These are phyloP conservation scores for Yasuhikotakia modesta DNA, from an alignment of 2,797 vertebrate species.

Conservation along the genomic window DNA sequence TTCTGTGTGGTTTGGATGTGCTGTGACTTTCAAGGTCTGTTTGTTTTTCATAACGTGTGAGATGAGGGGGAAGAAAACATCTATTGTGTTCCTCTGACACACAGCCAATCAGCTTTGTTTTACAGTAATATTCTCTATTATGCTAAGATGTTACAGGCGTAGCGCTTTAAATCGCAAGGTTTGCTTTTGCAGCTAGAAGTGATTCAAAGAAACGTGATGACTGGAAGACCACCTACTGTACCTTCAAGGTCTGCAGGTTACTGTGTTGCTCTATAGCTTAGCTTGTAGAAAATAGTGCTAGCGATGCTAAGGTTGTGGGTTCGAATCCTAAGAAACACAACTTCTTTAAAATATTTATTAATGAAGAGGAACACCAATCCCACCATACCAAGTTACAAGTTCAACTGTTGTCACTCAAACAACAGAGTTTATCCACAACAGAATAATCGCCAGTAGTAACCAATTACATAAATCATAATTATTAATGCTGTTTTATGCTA, in stretches of 20 bases:
- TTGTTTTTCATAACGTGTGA: constrained; percentile 49
- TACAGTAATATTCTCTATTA: constrained; percentile 13
- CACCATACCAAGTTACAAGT: not conserved
- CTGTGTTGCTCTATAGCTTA: not conserved
- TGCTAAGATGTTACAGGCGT: constrained; percentile 13
- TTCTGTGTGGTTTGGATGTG: constrained; percentile 39
- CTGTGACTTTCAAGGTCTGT: constrained; percentile 57
- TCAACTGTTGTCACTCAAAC: not conserved
- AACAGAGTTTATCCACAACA: not conserved
- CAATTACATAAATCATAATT: not conserved
- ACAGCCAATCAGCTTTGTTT: constrained; percentile 27
- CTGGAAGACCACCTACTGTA: not conserved
- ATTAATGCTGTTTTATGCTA: not conserved
- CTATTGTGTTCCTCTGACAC: constrained; percentile 38
- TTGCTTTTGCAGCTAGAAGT: constrained; percentile 11
- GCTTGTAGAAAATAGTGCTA: too few species aligned
- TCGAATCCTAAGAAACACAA: not conserved
- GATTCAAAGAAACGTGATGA: constrained; percentile 16
- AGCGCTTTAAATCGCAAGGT: constrained; percentile 4
- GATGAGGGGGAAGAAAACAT: constrained; percentile 42
- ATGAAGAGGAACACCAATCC: not conserved
- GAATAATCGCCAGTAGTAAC: not conserved
- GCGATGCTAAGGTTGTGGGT: not conserved
- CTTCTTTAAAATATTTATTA: not conserved
- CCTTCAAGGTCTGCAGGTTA: too few species aligned